Evolutionary conservation across 2,113 vertebrate genomes (phyloP).

Genomic region (Numenius arquata): DNA sequence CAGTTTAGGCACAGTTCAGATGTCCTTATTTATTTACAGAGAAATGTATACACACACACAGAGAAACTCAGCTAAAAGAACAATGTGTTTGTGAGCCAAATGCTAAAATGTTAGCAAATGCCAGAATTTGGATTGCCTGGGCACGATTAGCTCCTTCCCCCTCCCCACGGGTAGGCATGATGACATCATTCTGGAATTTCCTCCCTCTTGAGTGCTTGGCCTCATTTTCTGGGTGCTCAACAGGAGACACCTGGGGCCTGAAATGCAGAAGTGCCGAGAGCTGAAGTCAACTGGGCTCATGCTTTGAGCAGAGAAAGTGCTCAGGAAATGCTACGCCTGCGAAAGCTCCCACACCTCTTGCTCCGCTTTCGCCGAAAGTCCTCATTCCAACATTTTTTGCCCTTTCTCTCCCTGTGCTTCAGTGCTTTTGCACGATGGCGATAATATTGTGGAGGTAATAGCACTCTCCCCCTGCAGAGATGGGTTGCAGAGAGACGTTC

Average conservation of each 20-base stretch:
- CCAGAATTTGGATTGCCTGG: conserved; percentile 49
- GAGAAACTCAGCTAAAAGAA: neutral
- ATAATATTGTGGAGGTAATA: neutral
- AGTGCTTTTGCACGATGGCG: neutral
- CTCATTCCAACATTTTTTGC: neutral
- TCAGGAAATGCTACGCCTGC: neutral
- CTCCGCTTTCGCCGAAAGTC: neutral
- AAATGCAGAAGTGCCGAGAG: conserved; percentile 1
- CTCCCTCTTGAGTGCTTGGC: conserved; percentile 38
- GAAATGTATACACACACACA: neutral
- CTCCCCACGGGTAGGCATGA: neutral
- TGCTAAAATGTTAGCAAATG: conserved; percentile 33
- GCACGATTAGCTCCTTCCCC: conserved; percentile 35
- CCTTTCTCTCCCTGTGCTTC: neutral
- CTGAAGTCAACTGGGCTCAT: neutral
- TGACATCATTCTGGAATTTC: conserved; percentile 66
- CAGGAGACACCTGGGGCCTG: conserved; percentile 41
- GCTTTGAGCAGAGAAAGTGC: neutral
- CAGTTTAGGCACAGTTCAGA: neutral
- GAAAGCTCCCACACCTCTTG: neutral
- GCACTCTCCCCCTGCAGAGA: neutral
- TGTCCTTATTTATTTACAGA: neutral
- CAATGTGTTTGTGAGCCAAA: neutral
- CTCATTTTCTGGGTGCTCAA: conserved; percentile 53
- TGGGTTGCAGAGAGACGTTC: neutral